Base-by-base conservation (phyloP, 1,140 invertebrate species). In the Drosophila takahashii region DNA sequence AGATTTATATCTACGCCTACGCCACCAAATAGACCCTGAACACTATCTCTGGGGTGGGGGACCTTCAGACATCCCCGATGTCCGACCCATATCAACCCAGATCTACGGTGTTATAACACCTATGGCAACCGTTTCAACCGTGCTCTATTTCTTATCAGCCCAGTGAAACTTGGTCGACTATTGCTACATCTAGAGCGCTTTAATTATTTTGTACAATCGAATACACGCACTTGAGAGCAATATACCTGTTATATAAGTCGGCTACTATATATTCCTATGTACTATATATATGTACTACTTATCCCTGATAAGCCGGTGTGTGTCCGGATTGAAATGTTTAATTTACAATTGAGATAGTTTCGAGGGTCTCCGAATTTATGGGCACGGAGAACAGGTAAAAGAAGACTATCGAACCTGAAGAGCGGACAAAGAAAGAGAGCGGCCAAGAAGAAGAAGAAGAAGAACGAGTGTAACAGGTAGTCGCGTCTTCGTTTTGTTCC, bases 381-480 rank as follows among this genome's bases (percentile, higher is more conserved):
- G 64, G 22, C 22, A 48, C 34, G 16, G 36, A 77, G 62, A 77
- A 44, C 65, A 69, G 50, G 62, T 57, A 58, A 53, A 72, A 39
- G 29, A 16, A 56, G 42, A 56, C 41, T 50, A 32, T 58, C 47
- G n/a, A 69, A 66, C 37, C 42, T 56, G 45, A 59, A 57, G 39
- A 45, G 34, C 29, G 18, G 59, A 36, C 11, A 18, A 15, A 5
- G 29, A 32, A 15, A 15, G 44, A 56, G 50, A 45, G 41, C 8
- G 54, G 16, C 6, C 9, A 51, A 18, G 36, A 65, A 29, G 50
- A 74, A 58, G 39, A 39, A 39, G 37, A 15, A 18, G 36, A 66
- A 36, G 50, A 79, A 53, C 66, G 56, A 67, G 81, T 85, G 77
- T 86, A 85, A 87, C 81, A 86, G 83, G 83, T 86, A 86, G 79